Conservation (phyloP, 23 tunicate species). For the Ascidia mentula region DNA sequence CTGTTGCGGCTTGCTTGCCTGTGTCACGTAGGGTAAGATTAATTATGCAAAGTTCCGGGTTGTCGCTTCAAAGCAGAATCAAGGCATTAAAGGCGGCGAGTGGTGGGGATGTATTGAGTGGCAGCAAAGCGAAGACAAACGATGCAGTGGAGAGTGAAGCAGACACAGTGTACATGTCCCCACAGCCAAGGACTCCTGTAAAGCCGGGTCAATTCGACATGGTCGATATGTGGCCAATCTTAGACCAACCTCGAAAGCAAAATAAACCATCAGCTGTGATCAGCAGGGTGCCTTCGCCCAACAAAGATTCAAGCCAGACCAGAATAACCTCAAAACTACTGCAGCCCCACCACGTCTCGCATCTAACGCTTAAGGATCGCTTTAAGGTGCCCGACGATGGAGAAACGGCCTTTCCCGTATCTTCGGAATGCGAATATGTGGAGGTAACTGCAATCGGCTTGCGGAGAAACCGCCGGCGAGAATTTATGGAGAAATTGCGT, state of each 20-base stretch:
- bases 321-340: background rate
- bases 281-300: background rate
- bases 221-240: background rate
- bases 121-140: background rate
- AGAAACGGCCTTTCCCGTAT: background rate
- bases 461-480: background rate
- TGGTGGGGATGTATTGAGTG: background rate
- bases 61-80: conserved; percentile 8
- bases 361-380: background rate
- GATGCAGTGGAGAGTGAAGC: conserved; percentile 3
- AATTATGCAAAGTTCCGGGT: conserved; percentile 3
- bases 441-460: background rate
- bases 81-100: background rate
- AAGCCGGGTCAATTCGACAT: background rate
- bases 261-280: background rate
- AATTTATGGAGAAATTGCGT: too few relatives aligned
- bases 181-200: background rate
- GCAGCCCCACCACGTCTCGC: conserved; percentile 8
- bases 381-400: background rate
- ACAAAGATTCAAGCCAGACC: background rate
- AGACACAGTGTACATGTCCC: background rate
- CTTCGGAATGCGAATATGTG: background rate
- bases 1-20: too few relatives aligned
- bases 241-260: background rate
- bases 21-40: background rate